Evolutionary conservation across 2,113 vertebrate species (phyloP).

Genomic region (Lagenorhynchus albirostris): DNA sequence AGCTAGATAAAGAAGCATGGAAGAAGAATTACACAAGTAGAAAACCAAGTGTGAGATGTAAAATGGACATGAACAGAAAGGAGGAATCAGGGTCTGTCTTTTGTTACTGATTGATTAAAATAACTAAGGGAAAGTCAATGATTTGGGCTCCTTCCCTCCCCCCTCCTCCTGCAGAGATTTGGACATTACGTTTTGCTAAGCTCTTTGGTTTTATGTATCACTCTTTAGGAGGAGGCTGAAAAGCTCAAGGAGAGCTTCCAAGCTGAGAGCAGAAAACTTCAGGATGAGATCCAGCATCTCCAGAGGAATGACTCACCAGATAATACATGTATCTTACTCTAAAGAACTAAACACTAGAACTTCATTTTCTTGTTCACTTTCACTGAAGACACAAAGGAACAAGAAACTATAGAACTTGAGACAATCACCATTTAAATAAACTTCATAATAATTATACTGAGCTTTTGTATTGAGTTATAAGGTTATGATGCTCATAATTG

Average conservation of each 20-base stretch:
- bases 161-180: not conserved
- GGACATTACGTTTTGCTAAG: not conserved
- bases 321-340: not conserved
- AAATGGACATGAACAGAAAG: not conserved
- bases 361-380: not conserved
- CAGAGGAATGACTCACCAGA: rapidly evolving
- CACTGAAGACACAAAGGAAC: not conserved
- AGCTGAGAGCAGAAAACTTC: not conserved
- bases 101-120: not conserved
- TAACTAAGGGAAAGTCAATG: not conserved
- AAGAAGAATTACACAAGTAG: not conserved
- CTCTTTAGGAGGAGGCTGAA: constrained; percentile 25
- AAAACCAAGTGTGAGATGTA: not conserved
- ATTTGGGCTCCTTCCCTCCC: not conserved
- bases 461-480: not conserved
- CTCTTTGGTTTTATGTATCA: not conserved
- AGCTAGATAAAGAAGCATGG: not conserved
- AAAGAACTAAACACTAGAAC: not conserved
- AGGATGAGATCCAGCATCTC: rapidly evolving
- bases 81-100: not conserved
- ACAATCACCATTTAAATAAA: not conserved
- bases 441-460: not conserved
- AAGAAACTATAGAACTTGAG: not conserved
- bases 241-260: rapidly evolving
- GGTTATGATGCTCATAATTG: not conserved